Base-by-base conservation (phyloP, 2,888 invertebrate genomes). In the Eupithecia abbreviata region DNA sequence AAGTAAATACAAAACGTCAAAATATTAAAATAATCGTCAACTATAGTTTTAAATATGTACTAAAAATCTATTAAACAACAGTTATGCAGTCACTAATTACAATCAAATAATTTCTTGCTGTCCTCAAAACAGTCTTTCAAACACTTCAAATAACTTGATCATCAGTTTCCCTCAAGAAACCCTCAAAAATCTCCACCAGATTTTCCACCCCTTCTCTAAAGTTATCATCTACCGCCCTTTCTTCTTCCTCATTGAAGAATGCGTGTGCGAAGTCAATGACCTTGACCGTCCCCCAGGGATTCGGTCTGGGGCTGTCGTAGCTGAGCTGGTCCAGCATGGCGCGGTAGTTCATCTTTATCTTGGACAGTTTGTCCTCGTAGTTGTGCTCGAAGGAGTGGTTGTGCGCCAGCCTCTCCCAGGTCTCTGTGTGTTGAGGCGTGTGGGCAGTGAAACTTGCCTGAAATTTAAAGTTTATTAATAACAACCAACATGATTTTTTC, bases 221-320 rank as follows among this genome's bases (percentile, higher is more conserved):
- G 90, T 99, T 99, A 0, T 95, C 94, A 89, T 99, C 99, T 0
- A 88, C 72, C 3, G 95, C 85, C 68, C 91, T 89, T 15, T 95
- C 95, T 43, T 95, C 95, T 51, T 96, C 96, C 7, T 96, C 96
- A 0, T 97, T 96, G 7, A 97, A 97, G 92, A 97, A 98, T 0
- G 97, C 98, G 89, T 99, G 99, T 0, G 98, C 98, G 90, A 99
- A 99, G 90, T 99, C 99, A 81, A 99, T 99, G 96, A 99, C 97
- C 84, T 97, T 97, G 2, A 98, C 97, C 41, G 96, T 95, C 0
- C 96, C 96, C 97, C 97, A 97, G 9, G 90, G 90, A 13, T 89
- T 89, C 0, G 90, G 89, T 10, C 82, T 87, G 0, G 91, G 95
- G 0, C 95, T 90, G 62, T 95, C 95, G 69, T 90, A 91, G 0